Evolutionary conservation across 2,113 vertebrate genomes (phyloP), one percentile per base, ranked within the genome.

Genomic region (Ochotona curzoniae): DNA sequence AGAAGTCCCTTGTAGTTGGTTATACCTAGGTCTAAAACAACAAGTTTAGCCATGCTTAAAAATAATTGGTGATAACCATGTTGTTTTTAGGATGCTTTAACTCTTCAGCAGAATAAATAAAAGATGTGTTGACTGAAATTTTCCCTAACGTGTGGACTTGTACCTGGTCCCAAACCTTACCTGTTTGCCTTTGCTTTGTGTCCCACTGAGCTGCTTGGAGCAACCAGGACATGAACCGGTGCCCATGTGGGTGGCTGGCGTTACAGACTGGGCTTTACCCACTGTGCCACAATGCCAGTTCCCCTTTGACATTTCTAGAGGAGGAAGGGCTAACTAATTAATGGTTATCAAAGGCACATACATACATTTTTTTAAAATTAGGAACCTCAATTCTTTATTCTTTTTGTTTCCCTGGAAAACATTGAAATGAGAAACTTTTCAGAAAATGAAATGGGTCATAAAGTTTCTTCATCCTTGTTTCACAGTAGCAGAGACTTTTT

Each of bases 351-450:
- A 44, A 88, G 64, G 14, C n/a, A 61, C 84, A 64, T 61, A 78
- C 54, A 25, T 79, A 66, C 82, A 60, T 66, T 82, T 63, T 30
- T 79, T 66, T 85, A 57, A 87, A 71, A 67, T 70, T 69, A 93
- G 32, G 11, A 93, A 70, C 12, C 54, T 78, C 6, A 23, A 5
- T 89, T 83, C 57, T 94, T 85, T 84, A 63, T 51, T 81, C 17
- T 92, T 84, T 82, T 3, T 81, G 2, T 90, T 93, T 14, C n/a
- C 23, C 5, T 89, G 26, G 5, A 75, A 94, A 49, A 5, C 76
- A 79, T 23, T 93, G 74, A 78, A 96, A 74, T 51, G 44, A 89
- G 15, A 64, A 54, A 74, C 21, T 5, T 93, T 91, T 93, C 35
- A 60, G 49, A 82, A 91, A 70, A 83, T 70, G 32, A 81, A 73